phyloP scores from a whole-genome alignment of 2,113 vertebrate genomes.

The Polyodon spathula region DNA sequence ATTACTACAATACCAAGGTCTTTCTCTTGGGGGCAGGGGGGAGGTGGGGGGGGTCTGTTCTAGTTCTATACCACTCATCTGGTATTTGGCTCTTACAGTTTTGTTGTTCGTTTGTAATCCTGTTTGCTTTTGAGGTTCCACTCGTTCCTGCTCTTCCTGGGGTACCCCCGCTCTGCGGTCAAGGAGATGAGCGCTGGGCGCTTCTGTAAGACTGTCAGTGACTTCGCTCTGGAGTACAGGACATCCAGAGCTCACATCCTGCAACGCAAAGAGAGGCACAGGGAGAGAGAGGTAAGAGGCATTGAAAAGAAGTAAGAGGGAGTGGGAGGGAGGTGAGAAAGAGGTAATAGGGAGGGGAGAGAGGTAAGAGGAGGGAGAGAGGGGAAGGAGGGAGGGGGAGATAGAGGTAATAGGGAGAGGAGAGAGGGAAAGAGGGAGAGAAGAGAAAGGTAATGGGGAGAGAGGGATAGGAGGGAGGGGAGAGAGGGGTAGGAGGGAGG shows the following conservation, averaged over 20 bases:
- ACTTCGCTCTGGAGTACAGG: slow-evolving; percentile 62
- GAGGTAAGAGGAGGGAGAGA: not conserved
- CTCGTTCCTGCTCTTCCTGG: slow-evolving; percentile 61
- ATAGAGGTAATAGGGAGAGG: not conserved
- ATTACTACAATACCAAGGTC: too few species aligned
- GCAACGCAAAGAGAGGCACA: slow-evolving; percentile 38
- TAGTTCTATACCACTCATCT: too few species aligned
- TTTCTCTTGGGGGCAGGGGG: too few species aligned
- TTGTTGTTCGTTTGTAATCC: too few species aligned
- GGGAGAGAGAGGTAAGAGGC: too few species aligned
- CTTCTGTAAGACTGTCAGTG: slow-evolving; percentile 59
- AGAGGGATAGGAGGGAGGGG: too few species aligned
- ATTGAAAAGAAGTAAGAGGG: too few species aligned
- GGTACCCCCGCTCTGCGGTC: slow-evolving; percentile 49
- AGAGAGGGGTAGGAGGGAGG: too few species aligned
- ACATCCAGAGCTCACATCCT: slow-evolving; percentile 38
- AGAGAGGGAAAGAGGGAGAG: not conserved
- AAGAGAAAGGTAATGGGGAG: not conserved
- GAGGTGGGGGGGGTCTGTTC: too few species aligned
- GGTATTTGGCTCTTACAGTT: too few species aligned
- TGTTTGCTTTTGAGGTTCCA: too few species aligned
- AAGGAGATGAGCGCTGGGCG: slow-evolving; percentile 43
- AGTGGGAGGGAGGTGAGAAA: slow-evolving; percentile 17
- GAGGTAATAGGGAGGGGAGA: slow-evolving; percentile 8
- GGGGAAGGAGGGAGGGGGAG: not conserved